phyloP scores from a whole-genome alignment of 2,113 vertebrate species.

The Mohoua ochrocephala region DNA sequence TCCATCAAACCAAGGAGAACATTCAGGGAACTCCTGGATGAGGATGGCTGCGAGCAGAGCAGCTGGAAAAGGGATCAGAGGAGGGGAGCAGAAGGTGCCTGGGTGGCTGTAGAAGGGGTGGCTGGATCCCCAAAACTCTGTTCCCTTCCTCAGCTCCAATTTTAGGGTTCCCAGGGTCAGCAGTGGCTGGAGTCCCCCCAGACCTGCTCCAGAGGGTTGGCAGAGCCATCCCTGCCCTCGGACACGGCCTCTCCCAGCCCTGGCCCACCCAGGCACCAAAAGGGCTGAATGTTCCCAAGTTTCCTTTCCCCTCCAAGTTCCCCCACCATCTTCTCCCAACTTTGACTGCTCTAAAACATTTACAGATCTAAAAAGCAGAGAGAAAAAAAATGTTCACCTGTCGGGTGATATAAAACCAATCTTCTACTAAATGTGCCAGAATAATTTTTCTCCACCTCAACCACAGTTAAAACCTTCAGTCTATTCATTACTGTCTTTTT shows the following conservation, averaged over 20 bases:
- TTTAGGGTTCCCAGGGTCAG: background rate
- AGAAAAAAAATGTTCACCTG: conserved; percentile 67
- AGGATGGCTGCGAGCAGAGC: background rate
- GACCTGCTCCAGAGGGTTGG: background rate
- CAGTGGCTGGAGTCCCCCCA: background rate
- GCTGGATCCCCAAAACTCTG: no score
- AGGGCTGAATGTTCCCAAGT: background rate
- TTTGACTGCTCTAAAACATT: conserved; percentile 56
- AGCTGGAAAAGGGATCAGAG: background rate
- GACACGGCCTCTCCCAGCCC: background rate
- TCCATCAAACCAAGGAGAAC: background rate
- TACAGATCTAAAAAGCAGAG: conserved; percentile 55
- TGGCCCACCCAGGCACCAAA: background rate
- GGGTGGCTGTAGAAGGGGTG: background rate
- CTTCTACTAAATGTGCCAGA: conserved; percentile 73
- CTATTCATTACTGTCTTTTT: conserved; percentile 87
- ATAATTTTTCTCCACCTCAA: conserved; percentile 78
- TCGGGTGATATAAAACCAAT: conserved; percentile 77
- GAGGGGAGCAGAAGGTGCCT: background rate
- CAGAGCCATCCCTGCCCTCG: background rate
- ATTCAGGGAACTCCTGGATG: background rate
- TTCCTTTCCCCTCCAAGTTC: background rate
- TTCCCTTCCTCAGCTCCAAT: accelerated
- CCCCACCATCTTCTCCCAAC: background rate
- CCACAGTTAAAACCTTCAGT: conserved; percentile 71